Conservation (phyloP, 2,797 vertebrate species). For the Sebastes hubbsi region DNA sequence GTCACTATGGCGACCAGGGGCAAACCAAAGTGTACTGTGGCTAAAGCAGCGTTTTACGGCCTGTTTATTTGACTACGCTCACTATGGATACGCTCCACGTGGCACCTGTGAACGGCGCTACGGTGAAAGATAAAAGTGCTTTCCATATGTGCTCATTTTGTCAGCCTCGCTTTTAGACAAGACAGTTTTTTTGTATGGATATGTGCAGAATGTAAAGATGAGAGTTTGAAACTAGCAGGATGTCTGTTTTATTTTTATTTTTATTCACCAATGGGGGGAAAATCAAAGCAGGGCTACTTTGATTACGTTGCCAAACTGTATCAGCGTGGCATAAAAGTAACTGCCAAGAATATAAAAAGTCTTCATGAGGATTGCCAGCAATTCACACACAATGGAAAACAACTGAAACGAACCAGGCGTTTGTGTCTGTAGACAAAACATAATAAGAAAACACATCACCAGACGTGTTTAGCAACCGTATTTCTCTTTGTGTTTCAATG, state of each 20-base stretch:
- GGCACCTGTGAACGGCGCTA: conserved; percentile 32
- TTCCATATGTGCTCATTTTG: conserved; percentile 10
- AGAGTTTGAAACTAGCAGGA: not conserved
- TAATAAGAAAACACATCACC: not conserved
- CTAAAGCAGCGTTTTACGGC: conserved; percentile 55
- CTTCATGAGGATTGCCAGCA: conserved; percentile 17
- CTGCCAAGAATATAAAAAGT: conserved; percentile 40
- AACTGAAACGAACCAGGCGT: not conserved
- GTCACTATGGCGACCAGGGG: conserved; percentile 60
- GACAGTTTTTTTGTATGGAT: not conserved
- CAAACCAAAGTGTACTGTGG: conserved; percentile 51
- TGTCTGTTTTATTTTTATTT: conserved; percentile 11
- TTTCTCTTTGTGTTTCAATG: not conserved
- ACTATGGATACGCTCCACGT: conserved; percentile 37
- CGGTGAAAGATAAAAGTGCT: conserved; percentile 9
- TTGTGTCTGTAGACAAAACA: not conserved
- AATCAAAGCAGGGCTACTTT: conserved; percentile 32
- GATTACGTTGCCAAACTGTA: conserved; percentile 39
- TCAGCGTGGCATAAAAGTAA: conserved; percentile 28
- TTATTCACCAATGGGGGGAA: not conserved
- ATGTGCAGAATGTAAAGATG: not conserved
- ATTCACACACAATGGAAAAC: conserved; percentile 16
- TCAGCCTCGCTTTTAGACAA: not conserved
- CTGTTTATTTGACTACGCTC: conserved; percentile 59
- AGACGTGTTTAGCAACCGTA: not conserved